These are phyloP conservation scores for Butorides virescens DNA, from an alignment of 2,113 vertebrate genomes.

Conservation along the genomic window DNA sequence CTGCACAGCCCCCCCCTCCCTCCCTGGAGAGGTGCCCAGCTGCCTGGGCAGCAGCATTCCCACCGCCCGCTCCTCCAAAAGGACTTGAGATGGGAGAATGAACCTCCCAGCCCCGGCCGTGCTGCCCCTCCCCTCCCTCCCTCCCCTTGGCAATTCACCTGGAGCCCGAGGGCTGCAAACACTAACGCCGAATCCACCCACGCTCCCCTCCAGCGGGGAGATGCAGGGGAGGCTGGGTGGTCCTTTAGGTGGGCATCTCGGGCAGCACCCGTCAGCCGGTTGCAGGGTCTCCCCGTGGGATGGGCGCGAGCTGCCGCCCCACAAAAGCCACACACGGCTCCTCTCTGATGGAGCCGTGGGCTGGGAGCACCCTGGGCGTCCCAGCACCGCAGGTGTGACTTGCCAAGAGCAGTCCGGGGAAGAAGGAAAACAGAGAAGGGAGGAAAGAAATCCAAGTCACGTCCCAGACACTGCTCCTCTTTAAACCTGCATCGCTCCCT, in stretches of 20 bases:
- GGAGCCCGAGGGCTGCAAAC: neutral
- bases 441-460: neutral
- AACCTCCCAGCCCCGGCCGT: neutral
- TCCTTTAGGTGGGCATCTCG: neutral
- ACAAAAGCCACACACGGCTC: neutral
- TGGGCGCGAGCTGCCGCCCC: neutral
- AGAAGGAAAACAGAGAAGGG: neutral
- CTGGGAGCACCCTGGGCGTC: neutral
- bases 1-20: neutral
- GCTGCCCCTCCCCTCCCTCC: neutral
- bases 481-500: neutral
- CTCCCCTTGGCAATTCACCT: neutral
- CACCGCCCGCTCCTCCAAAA: neutral
- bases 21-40: neutral
- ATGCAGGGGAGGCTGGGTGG: neutral
- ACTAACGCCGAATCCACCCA: neutral
- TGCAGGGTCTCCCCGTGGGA: neutral
- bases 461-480: neutral
- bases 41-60: neutral
- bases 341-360: neutral
- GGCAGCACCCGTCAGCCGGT: neutral
- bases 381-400: neutral
- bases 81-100: accelerated
- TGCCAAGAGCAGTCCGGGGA: neutral
- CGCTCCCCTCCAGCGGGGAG: neutral